Conservation (phyloP, 2,113 vertebrate genomes). For the Urocitellus parryii region DNA sequence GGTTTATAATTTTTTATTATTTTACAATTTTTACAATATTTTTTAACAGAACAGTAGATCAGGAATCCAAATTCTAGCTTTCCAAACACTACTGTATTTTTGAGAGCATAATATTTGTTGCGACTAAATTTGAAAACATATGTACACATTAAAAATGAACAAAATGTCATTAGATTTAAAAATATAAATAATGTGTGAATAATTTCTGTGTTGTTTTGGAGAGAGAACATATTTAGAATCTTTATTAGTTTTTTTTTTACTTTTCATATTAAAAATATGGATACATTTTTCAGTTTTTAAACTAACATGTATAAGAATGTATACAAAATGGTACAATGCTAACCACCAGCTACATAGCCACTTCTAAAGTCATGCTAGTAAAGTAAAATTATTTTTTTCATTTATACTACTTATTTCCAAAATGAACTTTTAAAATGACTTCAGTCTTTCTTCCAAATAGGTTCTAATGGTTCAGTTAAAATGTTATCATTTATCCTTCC, state of each 20-base stretch:
- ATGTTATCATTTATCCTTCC: conserved; percentile 14
- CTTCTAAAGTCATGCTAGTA: not conserved
- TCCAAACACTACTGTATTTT: not conserved
- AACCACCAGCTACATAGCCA: not conserved
- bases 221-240: conserved; percentile 29
- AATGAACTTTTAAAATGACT: conserved; percentile 37
- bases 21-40: too few species aligned
- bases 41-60: not conserved
- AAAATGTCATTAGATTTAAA: conserved; percentile 7
- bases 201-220: not conserved
- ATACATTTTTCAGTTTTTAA: not conserved
- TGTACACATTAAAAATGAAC: not conserved
- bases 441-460: conserved; percentile 3
- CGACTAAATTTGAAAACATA: conserved; percentile 26
- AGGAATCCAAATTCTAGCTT: not conserved
- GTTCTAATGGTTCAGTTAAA: conserved; percentile 55
- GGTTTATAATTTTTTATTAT: conserved; percentile 14
- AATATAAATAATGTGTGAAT: not conserved
- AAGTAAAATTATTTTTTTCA: not conserved
- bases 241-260: not conserved
- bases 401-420: conserved; percentile 49
- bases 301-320: not conserved
- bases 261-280: conserved; percentile 25
- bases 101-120: conserved; percentile 6
- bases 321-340: not conserved